phyloP scores from a whole-genome alignment of 2,113 vertebrate genomes.

The Illadopsis cleaveri region DNA sequence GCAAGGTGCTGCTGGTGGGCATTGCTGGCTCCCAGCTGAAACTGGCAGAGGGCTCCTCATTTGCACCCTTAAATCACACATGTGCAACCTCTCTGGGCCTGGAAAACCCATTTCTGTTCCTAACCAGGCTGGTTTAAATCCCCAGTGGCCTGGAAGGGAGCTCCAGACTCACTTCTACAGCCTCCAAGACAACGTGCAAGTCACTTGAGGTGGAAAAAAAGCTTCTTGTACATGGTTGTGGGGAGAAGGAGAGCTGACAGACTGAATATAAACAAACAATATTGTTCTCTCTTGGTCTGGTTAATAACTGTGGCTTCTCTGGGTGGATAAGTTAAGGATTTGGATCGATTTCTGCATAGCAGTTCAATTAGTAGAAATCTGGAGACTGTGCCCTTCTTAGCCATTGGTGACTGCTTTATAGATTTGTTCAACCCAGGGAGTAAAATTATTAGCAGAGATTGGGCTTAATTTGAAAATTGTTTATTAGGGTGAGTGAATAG shows the following conservation, averaged over 20 bases:
- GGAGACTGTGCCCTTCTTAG: neutral
- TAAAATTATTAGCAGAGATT: slow-evolving; percentile 53
- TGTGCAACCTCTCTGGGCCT: neutral
- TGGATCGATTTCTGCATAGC: slow-evolving; percentile 41
- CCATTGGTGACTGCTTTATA: slow-evolving; percentile 24
- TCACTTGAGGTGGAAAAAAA: neutral
- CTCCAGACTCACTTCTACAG: neutral
- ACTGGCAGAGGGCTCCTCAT: neutral
- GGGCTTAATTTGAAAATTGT: slow-evolving; percentile 59
- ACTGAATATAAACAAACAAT: neutral
- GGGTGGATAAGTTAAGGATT: neutral
- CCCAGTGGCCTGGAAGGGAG: neutral
- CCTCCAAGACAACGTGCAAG: neutral
- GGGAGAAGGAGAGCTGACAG: neutral
- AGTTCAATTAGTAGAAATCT: slow-evolving; percentile 37
- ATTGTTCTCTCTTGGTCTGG: neutral
- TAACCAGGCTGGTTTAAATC: neutral
- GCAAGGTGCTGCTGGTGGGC: neutral
- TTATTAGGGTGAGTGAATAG: slow-evolving; percentile 61
- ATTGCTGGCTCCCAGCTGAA: neutral
- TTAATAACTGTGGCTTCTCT: neutral
- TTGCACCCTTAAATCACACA: neutral
- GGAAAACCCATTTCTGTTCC: neutral
- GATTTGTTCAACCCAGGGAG: slow-evolving; percentile 58
- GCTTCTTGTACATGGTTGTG: neutral